Base-by-base conservation (phyloP, 2,113 vertebrate species). In the Xenotilapia leptura region DNA sequence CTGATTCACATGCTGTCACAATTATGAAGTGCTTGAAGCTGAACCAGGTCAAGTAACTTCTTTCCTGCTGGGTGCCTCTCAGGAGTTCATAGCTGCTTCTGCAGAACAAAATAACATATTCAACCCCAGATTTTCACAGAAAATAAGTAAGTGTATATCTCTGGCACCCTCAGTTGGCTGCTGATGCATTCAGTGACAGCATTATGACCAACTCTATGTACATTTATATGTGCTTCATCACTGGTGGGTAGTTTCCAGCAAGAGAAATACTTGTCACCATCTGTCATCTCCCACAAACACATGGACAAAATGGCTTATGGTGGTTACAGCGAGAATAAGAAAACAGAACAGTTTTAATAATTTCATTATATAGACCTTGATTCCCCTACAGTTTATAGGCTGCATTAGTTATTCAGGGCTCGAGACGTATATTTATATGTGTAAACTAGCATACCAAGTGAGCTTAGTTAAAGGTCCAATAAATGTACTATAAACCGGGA, bases 241-340 rank as follows among this genome's bases (percentile, higher is more conserved):
- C 54, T 83, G 28, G 79, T 86, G 17, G 73, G 82, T 65, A 17
- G 42, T 90, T 92, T 86, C 38, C 58, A 80, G 58, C 45, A 73
- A 83, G 79, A 91, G 80, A 86, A 86, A 83, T 23, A 21, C 54
- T 54, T 75, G 53, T 55, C 80, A 31, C 89, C 89, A 91, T 92
- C 91, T 93, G 90, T 80, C 55, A 80, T 75, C 70, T 80, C 42
- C 58, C 65, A 83, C 45, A 75, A 84, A 65, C 47, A 81, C 49
- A 45, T 21, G 1, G 12, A 65, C 54, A 23, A 45, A 85, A 80
- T 54, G 49, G 13, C 53, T 56, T 33, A 47, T 21, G 13, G 3
- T 75, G 15, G 51, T 13, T 26, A 79, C 26, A 21, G 14, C 1
- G 17, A 77, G 26, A 42, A 75, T 36, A 83, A 11, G 19, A 12